Evolutionary conservation across 2,888 invertebrate species (phyloP).

Genomic region (Agrypnus murinus): DNA sequence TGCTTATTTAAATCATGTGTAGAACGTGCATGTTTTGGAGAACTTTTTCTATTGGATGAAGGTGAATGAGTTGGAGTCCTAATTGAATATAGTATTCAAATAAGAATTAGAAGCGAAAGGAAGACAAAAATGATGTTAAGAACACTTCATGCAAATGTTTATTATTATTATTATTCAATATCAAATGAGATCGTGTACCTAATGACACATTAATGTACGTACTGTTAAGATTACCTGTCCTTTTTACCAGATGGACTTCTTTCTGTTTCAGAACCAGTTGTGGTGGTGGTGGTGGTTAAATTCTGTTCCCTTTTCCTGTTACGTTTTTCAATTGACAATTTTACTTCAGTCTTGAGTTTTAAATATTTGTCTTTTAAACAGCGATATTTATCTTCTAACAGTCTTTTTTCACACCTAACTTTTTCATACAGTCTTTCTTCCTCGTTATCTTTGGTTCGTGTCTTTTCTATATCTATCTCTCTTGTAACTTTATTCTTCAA

Average conservation of each 20-base stretch:
- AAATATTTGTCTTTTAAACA: constrained; percentile 89
- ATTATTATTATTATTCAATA: too few species aligned
- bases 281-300: constrained; percentile 74
- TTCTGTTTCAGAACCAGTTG: constrained; percentile 86
- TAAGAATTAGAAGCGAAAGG: not conserved
- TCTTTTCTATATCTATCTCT: constrained; percentile 69
- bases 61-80: constrained; percentile 65
- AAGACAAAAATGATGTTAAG: not conserved
- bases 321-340: constrained; percentile 83
- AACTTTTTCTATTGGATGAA: constrained; percentile 60
- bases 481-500: constrained; percentile 75
- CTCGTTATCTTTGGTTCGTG: constrained; percentile 64
- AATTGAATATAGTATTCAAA: constrained; percentile 31
- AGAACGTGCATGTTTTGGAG: constrained; percentile 69
- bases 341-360: constrained; percentile 85
- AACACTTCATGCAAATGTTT: not conserved
- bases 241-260: constrained; percentile 72
- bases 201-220: constrained; percentile 36
- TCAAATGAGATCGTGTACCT: not conserved
- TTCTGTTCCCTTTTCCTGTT: constrained; percentile 78
- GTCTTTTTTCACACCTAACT: constrained; percentile 80
- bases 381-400: constrained; percentile 85
- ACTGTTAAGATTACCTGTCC: constrained; percentile 50
- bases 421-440: constrained; percentile 76
- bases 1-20: constrained; percentile 65